Percentiles rank a stretch among this genome's conserved stretches.
Conservation (phyloP, 2,797 vertebrate species). For the Microctenopoma stevenorrisi region DNA sequence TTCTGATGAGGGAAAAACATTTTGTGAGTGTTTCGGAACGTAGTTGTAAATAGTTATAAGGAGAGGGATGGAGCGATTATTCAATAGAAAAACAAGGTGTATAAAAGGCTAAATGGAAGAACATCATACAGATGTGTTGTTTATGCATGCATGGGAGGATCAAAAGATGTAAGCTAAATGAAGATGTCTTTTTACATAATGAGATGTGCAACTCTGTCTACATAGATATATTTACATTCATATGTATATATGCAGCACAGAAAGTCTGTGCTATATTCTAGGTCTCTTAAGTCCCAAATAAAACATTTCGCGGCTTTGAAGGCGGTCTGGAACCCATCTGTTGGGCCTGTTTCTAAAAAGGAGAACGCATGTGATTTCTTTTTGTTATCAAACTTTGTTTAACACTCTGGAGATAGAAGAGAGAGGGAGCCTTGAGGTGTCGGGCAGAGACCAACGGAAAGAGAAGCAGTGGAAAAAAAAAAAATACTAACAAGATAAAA, state of each 20-base stretch:
- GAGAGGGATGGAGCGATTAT: neutral
- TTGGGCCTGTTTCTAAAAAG: slow-evolving; percentile 23
- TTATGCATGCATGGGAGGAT: neutral
- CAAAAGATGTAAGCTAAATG: neutral
- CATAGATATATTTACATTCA: too few relatives aligned
- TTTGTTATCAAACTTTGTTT: slow-evolving; percentile 54
- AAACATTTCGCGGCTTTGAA: slow-evolving; percentile 30
- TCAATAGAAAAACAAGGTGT: neutral
- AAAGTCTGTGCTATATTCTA: slow-evolving; percentile 6
- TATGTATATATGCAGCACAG: neutral
- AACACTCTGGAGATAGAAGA: slow-evolving; percentile 32
- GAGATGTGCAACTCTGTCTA: neutral
- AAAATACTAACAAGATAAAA: neutral
- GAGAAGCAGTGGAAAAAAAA: slow-evolving; percentile 12
- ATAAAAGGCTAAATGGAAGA: neutral
- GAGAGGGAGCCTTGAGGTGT: slow-evolving; percentile 56
- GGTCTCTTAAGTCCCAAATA: slow-evolving; percentile 14
- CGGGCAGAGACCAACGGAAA: slow-evolving; percentile 40
- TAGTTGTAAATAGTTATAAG: neutral
- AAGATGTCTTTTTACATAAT: slow-evolving; percentile 7
- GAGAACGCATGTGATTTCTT: slow-evolving; percentile 21
- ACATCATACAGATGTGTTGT: neutral
- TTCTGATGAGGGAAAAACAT: slow-evolving; percentile 16
- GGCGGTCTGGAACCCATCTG: slow-evolving; percentile 64
- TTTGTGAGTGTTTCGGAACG: slow-evolving; percentile 6